These are phyloP conservation scores for Pollicipes pollicipes DNA, from an alignment of 1,140 invertebrate species.

Conservation along the genomic window DNA sequence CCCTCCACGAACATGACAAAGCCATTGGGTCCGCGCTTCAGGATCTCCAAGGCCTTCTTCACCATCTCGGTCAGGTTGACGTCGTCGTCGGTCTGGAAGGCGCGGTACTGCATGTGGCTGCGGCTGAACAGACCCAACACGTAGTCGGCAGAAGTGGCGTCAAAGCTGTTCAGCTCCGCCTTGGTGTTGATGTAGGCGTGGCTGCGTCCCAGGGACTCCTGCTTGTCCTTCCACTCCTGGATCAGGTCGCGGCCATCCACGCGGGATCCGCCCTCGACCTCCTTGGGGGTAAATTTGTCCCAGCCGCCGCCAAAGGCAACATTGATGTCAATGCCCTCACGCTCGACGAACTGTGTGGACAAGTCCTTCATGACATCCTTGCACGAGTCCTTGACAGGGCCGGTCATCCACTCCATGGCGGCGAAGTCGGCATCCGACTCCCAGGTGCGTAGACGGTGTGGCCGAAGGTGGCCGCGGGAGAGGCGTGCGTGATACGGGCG, in stretches of 20 bases:
- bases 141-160: conserved; percentile 43
- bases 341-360: conserved; percentile 1
- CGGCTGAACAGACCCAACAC: conserved; percentile 37
- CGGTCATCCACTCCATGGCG: not conserved
- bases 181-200: conserved; percentile 45
- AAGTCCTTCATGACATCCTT: conserved; percentile 1
- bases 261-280: conserved; percentile 21
- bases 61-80: conserved; percentile 21
- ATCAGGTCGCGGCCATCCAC: conserved; percentile 29
- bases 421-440: not conserved
- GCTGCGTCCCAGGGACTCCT: conserved; percentile 25
- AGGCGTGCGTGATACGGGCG: conserved; percentile 32
- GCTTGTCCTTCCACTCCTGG: conserved; percentile 13
- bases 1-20: conserved; percentile 24
- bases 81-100: conserved; percentile 15
- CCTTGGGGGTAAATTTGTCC: conserved; percentile 45
- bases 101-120: conserved; percentile 17
- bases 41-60: conserved; percentile 18
- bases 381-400: conserved; percentile 6
- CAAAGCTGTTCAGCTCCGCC: conserved; percentile 39
- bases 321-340: conserved; percentile 5
- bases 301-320: conserved; percentile 51
- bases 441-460: conserved; percentile 18
- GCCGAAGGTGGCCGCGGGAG: conserved; percentile 27
- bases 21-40: conserved; percentile 18